A percentile compares a stretch with the other conserved stretches of the same genome.
phyloP scores from a whole-genome alignment of 2,113 vertebrate species.

The Eolophus roseicapilla region DNA sequence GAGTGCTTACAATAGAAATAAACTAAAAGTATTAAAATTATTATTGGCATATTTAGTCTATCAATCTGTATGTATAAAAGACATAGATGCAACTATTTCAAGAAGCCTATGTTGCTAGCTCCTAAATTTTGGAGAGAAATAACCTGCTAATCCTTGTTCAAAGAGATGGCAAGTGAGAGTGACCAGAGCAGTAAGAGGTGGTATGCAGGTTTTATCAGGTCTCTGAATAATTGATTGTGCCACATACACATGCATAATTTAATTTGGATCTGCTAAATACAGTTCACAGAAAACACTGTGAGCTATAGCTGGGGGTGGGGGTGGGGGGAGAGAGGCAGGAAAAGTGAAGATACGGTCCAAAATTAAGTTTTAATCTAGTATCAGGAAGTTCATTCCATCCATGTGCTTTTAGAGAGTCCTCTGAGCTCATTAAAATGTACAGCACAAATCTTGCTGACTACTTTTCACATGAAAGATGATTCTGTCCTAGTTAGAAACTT shows the following conservation, averaged over 20 bases:
- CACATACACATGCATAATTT: neutral
- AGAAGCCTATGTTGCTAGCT: neutral
- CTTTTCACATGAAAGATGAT: neutral
- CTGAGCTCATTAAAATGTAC: neutral
- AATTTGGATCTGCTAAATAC: neutral
- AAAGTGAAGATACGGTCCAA: neutral
- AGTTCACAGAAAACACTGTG: neutral
- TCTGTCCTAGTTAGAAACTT: neutral
- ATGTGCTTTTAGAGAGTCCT: neutral
- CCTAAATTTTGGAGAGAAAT: neutral
- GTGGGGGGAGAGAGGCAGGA: neutral
- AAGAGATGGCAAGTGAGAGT: neutral
- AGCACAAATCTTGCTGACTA: neutral
- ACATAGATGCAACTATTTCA: neutral
- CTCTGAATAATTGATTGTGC: neutral
- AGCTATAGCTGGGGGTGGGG: neutral
- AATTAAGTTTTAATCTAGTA: neutral
- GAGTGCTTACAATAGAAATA: neutral
- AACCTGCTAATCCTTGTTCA: neutral
- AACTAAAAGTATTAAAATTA: neutral
- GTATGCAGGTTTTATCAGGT: neutral
- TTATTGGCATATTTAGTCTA: neutral
- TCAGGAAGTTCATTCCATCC: neutral
- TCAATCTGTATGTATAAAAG: neutral
- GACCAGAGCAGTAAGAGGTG: neutral